A percentile compares a stretch with the other conserved stretches of the same genome.
phyloP scores from a whole-genome alignment of 2,113 vertebrate genomes.

The Odontophorus gujanensis region DNA sequence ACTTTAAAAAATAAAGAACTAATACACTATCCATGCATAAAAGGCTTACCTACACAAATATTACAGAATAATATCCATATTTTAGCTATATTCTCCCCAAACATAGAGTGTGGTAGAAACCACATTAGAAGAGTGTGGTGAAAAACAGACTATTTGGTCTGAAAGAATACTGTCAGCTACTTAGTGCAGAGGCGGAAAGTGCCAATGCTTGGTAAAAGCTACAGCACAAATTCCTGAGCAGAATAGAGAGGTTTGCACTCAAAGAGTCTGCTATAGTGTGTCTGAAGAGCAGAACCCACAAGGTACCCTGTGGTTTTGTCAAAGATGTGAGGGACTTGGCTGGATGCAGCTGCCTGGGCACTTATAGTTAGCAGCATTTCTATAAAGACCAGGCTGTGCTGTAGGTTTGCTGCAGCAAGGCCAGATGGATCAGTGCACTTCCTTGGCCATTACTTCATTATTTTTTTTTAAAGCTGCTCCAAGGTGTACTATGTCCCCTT shows the following conservation, averaged over 20 bases:
- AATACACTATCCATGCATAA: rapidly evolving
- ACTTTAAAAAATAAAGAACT: background rate
- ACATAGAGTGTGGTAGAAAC: rapidly evolving
- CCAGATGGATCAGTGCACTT: background rate
- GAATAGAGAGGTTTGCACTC: background rate
- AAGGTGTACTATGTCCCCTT: background rate
- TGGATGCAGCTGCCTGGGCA: background rate
- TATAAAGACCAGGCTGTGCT: too few relatives aligned
- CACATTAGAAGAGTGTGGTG: rapidly evolving
- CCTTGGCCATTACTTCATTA: background rate
- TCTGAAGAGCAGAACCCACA: background rate
- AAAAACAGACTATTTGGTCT: background rate
- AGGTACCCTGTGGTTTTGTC: background rate
- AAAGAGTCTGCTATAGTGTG: rapidly evolving
- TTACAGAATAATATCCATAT: too few relatives aligned
- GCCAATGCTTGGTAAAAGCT: background rate
- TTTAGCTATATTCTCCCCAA: background rate
- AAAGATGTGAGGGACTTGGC: background rate
- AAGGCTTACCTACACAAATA: background rate
- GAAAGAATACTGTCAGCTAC: background rate
- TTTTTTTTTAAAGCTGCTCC: background rate
- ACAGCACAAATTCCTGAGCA: background rate
- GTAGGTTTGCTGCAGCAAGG: background rate
- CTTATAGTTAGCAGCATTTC: background rate
- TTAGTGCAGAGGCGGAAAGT: background rate